Evolutionary conservation across 2,113 vertebrate species (phyloP).

Genomic region (Tetraodon nigroviridis): DNA sequence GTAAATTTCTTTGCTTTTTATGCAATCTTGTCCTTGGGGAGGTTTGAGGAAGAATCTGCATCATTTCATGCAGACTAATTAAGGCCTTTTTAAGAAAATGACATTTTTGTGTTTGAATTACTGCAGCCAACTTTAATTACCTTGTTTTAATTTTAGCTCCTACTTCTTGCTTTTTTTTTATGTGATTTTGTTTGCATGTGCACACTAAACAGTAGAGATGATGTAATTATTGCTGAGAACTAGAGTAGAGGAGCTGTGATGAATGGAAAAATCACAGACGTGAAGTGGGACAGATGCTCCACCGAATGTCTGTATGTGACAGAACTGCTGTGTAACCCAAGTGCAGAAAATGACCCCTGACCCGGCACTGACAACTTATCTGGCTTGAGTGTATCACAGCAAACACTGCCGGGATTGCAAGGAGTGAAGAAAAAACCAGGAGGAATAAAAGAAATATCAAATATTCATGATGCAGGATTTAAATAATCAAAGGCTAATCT

Average conservation of each 20-base stretch:
- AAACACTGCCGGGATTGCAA: neutral
- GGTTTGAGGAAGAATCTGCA: constrained; percentile 8
- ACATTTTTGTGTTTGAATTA: constrained; percentile 23
- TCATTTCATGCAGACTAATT: constrained; percentile 11
- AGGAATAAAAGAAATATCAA: constrained; percentile 3
- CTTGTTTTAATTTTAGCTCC: constrained; percentile 28
- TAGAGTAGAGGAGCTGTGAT: neutral
- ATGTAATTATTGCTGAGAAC: neutral
- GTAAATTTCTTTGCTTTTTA: constrained; percentile 2
- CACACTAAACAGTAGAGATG: constrained; percentile 1
- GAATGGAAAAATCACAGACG: too few species aligned
- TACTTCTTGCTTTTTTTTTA: constrained; percentile 3
- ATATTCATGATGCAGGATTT: constrained; percentile 54
- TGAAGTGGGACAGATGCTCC: too few species aligned
- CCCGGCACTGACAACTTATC: constrained; percentile 23
- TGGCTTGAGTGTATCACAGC: constrained; percentile 8
- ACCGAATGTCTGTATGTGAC: too few species aligned
- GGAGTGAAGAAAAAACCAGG: neutral
- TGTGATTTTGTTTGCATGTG: constrained; percentile 6
- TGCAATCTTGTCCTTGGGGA: constrained; percentile 2
- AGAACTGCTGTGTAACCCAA: too few species aligned
- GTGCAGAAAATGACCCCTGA: constrained; percentile 18
- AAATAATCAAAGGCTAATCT: constrained; percentile 55
- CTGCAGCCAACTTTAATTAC: constrained; percentile 29
- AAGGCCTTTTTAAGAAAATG: neutral